These are phyloP conservation scores for Lasioglossum pauxillum DNA, from an alignment of 2,888 invertebrate species.

Conservation along the genomic window DNA sequence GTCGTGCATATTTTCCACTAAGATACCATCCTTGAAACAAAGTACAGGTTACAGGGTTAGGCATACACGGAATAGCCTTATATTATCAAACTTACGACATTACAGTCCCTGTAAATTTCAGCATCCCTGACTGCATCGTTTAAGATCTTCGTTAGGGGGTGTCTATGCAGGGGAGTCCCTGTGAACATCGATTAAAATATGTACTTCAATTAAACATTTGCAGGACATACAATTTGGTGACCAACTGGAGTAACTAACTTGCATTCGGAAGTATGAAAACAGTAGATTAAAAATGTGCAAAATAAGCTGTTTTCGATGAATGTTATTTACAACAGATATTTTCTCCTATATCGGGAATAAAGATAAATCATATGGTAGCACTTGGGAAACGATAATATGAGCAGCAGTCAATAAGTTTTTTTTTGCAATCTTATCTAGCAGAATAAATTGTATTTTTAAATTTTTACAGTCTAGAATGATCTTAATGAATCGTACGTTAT, in stretches of 20 bases:
- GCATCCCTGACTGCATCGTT: slow-evolving; percentile 88
- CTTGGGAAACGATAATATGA: neutral
- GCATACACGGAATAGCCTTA: slow-evolving; percentile 21
- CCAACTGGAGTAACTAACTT: neutral
- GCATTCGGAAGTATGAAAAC: neutral
- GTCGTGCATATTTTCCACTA: slow-evolving; percentile 93
- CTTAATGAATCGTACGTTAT: neutral
- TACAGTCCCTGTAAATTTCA: slow-evolving; percentile 86
- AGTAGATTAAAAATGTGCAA: slow-evolving; percentile 9
- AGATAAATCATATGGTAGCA: slow-evolving; percentile 22
- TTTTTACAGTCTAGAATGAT: neutral
- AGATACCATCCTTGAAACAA: slow-evolving; percentile 87
- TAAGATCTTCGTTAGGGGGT: slow-evolving; percentile 86
- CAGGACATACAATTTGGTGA: neutral
- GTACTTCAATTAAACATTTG: neutral
- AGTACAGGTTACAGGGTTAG: neutral
- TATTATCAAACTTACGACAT: slow-evolving; percentile 85
- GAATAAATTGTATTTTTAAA: neutral
- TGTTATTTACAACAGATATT: slow-evolving; percentile 24
- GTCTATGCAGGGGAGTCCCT: slow-evolving; percentile 88
- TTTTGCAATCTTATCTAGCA: neutral
- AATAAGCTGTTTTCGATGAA: slow-evolving; percentile 25
- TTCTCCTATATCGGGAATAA: neutral
- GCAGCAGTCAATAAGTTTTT: neutral
- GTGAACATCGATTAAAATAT: slow-evolving; percentile 40